Percentiles rank a stretch among this genome's conserved stretches.
phyloP scores from a whole-genome alignment of 1,140 invertebrate genomes.

The Carposina sasakii region DNA sequence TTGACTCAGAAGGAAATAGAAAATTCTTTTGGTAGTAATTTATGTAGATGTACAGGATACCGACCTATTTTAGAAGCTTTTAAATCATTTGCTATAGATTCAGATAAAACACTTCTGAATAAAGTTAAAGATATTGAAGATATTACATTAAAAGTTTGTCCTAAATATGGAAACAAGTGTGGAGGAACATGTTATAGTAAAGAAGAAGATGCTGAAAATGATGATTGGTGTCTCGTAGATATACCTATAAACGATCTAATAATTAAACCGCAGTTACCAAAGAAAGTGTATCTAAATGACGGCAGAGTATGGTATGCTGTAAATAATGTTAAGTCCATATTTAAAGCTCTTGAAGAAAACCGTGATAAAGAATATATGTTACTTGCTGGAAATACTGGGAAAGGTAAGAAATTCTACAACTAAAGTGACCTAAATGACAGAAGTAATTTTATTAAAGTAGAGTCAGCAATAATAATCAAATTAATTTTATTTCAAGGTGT shows the following conservation, averaged over 20 bases:
- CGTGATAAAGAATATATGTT: slow-evolving; percentile 26
- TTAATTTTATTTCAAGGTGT: slow-evolving; percentile 16
- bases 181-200: slow-evolving; percentile 18
- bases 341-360: slow-evolving; percentile 18
- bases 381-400: slow-evolving; percentile 21
- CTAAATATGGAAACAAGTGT: slow-evolving; percentile 21
- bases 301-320: slow-evolving; percentile 20
- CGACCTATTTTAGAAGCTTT: slow-evolving; percentile 86
- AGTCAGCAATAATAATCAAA: too few species aligned
- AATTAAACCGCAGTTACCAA: slow-evolving; percentile 9
- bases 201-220: too few species aligned
- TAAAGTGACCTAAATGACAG: too few species aligned
- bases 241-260: neutral
- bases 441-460: too few species aligned
- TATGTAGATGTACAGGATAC: slow-evolving; percentile 88
- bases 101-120: slow-evolving; percentile 50
- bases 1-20: slow-evolving; percentile 79
- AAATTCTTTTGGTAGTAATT: slow-evolving; percentile 83
- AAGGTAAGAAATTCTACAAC: slow-evolving; percentile 18
- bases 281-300: slow-evolving; percentile 20
- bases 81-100: slow-evolving; percentile 79
- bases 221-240: slow-evolving; percentile 27
- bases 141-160: slow-evolving; percentile 20
- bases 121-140: slow-evolving; percentile 76
- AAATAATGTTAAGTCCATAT: slow-evolving; percentile 17